Evolutionary conservation across 2,113 vertebrate species (phyloP).

Genomic region (Felis catus): DNA sequence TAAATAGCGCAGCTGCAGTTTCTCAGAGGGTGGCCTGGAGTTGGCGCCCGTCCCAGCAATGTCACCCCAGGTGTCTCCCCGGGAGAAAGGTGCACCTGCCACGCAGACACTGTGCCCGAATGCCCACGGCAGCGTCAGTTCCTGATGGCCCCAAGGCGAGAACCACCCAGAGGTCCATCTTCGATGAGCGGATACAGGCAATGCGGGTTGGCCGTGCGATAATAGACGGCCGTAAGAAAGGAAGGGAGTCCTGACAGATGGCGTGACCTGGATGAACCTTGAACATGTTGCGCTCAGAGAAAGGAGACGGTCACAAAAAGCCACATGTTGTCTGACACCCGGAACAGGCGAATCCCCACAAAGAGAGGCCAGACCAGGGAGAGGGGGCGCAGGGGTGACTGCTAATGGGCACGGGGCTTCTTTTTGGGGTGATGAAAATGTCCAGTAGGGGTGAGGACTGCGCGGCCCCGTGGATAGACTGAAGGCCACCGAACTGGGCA

Average conservation of each 20-base stretch:
- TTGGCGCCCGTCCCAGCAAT: not conserved
- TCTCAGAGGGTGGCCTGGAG: not conserved
- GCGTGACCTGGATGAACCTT: not conserved
- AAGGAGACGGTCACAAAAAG: not conserved
- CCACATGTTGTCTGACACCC: not conserved
- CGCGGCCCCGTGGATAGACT: too few relatives aligned
- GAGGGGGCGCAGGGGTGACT: not conserved
- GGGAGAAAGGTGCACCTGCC: not conserved
- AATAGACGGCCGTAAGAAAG: not conserved
- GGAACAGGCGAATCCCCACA: not conserved
- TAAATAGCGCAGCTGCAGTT: not conserved
- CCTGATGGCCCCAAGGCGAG: not conserved
- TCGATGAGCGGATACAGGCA: not conserved
- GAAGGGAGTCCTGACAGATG: not conserved
- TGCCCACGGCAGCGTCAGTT: not conserved
- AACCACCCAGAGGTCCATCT: not conserved
- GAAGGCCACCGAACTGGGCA: not conserved
- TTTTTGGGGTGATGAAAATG: not conserved
- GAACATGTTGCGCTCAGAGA: not conserved
- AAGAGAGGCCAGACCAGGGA: not conserved
- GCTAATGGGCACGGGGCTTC: not conserved
- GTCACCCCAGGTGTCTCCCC: not conserved
- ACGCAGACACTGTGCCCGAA: rapidly evolving
- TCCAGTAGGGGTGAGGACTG: not conserved
- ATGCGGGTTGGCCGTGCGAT: not conserved